Conservation (phyloP, 2,888 invertebrate species). For the Tipula lateralis region DNA sequence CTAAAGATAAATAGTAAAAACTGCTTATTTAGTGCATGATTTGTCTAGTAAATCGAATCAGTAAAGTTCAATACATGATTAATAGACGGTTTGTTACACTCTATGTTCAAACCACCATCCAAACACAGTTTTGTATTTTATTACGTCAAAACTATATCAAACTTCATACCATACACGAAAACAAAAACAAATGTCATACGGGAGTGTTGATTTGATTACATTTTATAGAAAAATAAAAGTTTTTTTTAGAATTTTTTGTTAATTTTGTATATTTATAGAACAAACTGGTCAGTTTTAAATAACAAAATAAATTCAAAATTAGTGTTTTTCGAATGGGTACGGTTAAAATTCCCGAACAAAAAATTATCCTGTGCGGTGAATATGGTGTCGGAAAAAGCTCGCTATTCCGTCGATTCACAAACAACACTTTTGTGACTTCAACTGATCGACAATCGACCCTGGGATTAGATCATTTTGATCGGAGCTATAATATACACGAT, state of each 20-base stretch:
- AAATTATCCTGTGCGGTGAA: slow-evolving; percentile 92
- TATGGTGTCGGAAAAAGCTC: slow-evolving; percentile 95
- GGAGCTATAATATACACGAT: slow-evolving; percentile 68
- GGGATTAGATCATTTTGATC: slow-evolving; percentile 86
- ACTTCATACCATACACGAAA: neutral
- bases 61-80: too few species aligned
- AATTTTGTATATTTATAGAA: neutral
- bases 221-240: neutral
- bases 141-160: neutral
- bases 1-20: too few species aligned
- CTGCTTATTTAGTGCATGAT: too few species aligned
- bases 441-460: slow-evolving; percentile 81
- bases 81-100: too few species aligned
- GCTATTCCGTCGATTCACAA: slow-evolving; percentile 83
- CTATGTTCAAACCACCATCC: neutral
- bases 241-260: neutral
- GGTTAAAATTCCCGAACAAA: slow-evolving; percentile 76
- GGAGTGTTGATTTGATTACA: neutral
- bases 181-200: slow-evolving; percentile 1
- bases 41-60: too few species aligned
- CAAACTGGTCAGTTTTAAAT: neutral
- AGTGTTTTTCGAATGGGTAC: slow-evolving; percentile 60
- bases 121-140: neutral
- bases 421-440: slow-evolving; percentile 79
- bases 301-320: neutral